phyloP scores from a whole-genome alignment of 1,140 invertebrate species.

The Glossosoma conforme region DNA sequence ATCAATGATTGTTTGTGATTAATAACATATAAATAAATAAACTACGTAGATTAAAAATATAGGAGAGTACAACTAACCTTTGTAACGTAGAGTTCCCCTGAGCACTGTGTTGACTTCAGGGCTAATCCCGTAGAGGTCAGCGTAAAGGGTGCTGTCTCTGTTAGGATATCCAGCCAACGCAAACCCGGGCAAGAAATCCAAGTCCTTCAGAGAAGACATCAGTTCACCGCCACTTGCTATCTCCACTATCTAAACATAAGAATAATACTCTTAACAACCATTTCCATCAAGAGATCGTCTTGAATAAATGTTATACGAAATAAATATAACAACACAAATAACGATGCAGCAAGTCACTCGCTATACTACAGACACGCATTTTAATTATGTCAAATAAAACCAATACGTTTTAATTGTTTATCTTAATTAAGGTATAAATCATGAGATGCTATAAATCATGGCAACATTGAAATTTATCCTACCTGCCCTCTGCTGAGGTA shows the following conservation, averaged over 20 bases:
- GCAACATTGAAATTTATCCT: slow-evolving; percentile 17
- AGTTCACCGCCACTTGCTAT: slow-evolving; percentile 85
- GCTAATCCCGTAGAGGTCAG: slow-evolving; percentile 78
- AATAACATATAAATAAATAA: background rate
- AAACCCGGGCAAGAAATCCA: slow-evolving; percentile 95
- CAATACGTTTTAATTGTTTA: no score
- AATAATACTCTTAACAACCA: background rate
- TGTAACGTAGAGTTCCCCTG: slow-evolving; percentile 87
- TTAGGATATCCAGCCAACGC: slow-evolving; percentile 96
- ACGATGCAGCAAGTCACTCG: no score
- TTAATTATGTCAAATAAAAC: no score
- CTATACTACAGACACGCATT: no score
- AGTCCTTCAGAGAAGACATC: slow-evolving; percentile 68
- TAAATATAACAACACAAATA: background rate
- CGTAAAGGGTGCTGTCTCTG: slow-evolving; percentile 89
- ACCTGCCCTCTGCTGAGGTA: slow-evolving; percentile 83
- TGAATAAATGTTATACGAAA: background rate
- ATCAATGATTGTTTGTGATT: no score
- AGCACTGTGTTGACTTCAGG: slow-evolving; percentile 82
- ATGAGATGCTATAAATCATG: background rate
- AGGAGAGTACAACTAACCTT: slow-evolving; percentile 40
- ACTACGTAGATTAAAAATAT: slow-evolving; percentile 1
- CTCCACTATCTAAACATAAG: slow-evolving; percentile 66
- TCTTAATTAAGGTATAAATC: background rate
- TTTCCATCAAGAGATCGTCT: no score